phyloP scores from a whole-genome alignment of 2,797 vertebrate species.

The Mus minutoides region DNA sequence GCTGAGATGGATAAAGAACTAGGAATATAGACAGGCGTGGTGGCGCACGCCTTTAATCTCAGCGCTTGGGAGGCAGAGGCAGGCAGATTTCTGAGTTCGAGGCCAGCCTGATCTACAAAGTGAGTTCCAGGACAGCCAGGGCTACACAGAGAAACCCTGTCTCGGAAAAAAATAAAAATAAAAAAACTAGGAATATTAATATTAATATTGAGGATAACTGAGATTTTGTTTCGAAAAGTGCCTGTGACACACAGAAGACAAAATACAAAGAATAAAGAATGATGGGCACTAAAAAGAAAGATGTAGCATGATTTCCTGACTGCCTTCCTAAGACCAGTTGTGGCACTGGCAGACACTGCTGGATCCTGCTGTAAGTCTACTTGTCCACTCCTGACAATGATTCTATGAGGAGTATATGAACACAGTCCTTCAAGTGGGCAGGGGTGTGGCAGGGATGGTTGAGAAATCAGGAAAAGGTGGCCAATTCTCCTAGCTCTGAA shows the following conservation, averaged over 20 bases:
- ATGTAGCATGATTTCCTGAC: background rate
- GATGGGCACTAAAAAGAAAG: background rate
- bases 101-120: no score
- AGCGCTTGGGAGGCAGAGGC: no score
- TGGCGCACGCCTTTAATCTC: no score
- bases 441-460: background rate
- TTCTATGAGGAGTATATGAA: background rate
- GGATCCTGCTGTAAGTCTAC: background rate
- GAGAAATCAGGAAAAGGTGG: background rate
- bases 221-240: background rate
- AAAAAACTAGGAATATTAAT: no score
- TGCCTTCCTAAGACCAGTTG: background rate
- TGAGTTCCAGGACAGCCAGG: no score
- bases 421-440: background rate
- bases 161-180: no score
- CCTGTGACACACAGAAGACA: background rate
- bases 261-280: background rate
- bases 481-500: background rate
- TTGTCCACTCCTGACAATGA: background rate
- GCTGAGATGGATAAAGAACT: background rate
- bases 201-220: background rate
- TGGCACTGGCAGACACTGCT: background rate
- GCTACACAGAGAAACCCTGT: no score
- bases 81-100: no score
- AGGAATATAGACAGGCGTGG: no score